Percentiles rank a stretch among this genome's conserved stretches.
Evolutionary conservation across 2,113 vertebrate species (phyloP).

Genomic region (Tapirus terrestris): DNA sequence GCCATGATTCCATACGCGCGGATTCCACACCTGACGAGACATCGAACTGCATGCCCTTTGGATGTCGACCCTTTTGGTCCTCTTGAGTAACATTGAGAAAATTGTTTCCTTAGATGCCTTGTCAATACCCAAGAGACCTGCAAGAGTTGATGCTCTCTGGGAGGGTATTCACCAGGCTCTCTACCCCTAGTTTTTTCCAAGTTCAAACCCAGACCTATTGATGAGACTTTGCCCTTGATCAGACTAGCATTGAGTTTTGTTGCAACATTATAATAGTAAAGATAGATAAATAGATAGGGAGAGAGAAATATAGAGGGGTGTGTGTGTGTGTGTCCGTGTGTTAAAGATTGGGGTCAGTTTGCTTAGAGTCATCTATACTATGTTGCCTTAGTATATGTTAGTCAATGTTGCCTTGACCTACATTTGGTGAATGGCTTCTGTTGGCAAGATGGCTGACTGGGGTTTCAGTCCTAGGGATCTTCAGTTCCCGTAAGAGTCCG

Average conservation of each 20-base stretch:
- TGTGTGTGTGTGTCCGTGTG: not conserved
- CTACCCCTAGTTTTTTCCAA: not conserved
- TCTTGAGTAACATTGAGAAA: not conserved
- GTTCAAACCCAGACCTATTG: not conserved
- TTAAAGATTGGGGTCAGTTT: not conserved
- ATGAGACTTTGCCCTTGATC: not conserved
- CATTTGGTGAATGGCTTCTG: not conserved
- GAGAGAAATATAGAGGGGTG: not conserved
- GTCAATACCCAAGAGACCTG: not conserved
- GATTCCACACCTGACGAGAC: not conserved
- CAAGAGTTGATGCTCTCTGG: not conserved
- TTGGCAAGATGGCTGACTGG: not conserved
- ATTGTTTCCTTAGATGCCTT: not conserved
- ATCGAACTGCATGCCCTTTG: not conserved
- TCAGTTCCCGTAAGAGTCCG: not conserved
- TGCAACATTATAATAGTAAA: not conserved
- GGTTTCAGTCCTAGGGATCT: not conserved
- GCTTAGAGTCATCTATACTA: not conserved
- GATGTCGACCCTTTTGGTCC: not conserved
- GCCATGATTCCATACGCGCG: not conserved
- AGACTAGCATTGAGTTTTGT: not conserved
- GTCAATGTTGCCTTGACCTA: too few species aligned
- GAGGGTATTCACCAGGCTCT: not conserved
- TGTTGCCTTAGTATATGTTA: too few species aligned
- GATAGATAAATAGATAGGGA: not conserved